Base-by-base conservation (phyloP, 1,140 invertebrate genomes). In the Belonocnema kinseyi region DNA sequence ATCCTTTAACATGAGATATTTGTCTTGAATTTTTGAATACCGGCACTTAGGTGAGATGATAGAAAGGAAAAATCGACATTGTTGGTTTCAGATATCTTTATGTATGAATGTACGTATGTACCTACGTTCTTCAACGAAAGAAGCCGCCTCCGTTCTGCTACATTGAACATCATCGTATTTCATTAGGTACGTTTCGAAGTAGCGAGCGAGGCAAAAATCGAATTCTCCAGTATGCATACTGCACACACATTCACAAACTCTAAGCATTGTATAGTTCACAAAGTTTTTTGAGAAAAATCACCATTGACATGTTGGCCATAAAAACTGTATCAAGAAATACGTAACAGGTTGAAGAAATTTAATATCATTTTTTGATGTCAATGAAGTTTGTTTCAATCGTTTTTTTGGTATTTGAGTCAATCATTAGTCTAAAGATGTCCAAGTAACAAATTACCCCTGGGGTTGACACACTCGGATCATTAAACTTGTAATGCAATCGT, bases 401-500 rank as follows among this genome's bases (percentile, higher is more conserved):
- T 5, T 33, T 77, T 77, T 77, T 77, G 56, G 76, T 75, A 72
- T 21, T 70, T 53, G 71, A 78, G 80, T 72, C 77, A 76, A 74
- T 77, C 78, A 54, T 79, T 76, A 50, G 74, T 40, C 40, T n/a
- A 51, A 46, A 66, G 33, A 75, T 75, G 78, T 50, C 78, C 70
- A 66, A 78, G 73, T 83, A 78, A 78, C 76, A 82, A 81, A 82
- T 81, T 81, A 79, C 80, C 75, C 82, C 79, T 73, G 80, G 75
- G 77, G 74, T 77, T 58, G 71, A 53, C 51, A 17, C 53, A 73
- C 74, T 72, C 54, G 70, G 80, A 74, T 82, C 79, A 75, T 85
- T 85, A 81, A 84, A 82, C 80, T n/a, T 77, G 75, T 76, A 82
- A 83, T 83, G 76, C 75, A 83, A 83, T 85, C 77, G 81, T 61